Evolutionary conservation across 1,140 invertebrate genomes (phyloP), one percentile per base, ranked within the genome.

Genomic region (Drosophila kohkoa): DNA sequence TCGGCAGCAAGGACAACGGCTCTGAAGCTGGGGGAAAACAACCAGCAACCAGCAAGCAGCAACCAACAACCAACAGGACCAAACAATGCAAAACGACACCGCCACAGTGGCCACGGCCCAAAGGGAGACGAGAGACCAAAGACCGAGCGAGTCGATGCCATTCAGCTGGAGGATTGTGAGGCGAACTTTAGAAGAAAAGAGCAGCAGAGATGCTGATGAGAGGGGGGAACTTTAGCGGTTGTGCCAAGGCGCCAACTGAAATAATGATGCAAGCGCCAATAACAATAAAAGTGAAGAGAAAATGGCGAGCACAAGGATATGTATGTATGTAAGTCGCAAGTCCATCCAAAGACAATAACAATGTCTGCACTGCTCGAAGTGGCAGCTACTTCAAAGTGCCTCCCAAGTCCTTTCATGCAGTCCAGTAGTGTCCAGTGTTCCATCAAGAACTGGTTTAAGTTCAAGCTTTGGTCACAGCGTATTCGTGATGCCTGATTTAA

Each of bases 231-330:
- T 38, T 70, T 10, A 77, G 57, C 43, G 49, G 48, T 51, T 62
- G 52, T 64, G 81, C 70, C 81, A 85, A 89, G 83, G 83, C 83
- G 80, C 83, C 83, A 88, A 88, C 85, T 81, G 85, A 81, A 83
- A 88, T 88, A 87, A 87, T 87, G 85, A 88, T 88, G 80, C 83
- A 87, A 81, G 83, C 76, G 64, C 87, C 82, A 88, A 88, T 88
- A 87, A 87, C 80, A 88, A 88, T 88, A 88, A 88, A 89, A 82
- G 75, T 66, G 77, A 32, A 32, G 67, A 59, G 45, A 72, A 70
- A 71, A 46, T 38, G 54, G 62, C 51, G 30, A 32, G 28, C 28
- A 25, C 20, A 13, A 54, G 51, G 51, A 54, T 54, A 25, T 25
- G 20, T 25, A 25, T 25, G 20, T 25, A 8, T 60, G 64, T 41